Evolutionary conservation across 2,113 vertebrate species (phyloP).

Genomic region (Carettochelys insculpta): DNA sequence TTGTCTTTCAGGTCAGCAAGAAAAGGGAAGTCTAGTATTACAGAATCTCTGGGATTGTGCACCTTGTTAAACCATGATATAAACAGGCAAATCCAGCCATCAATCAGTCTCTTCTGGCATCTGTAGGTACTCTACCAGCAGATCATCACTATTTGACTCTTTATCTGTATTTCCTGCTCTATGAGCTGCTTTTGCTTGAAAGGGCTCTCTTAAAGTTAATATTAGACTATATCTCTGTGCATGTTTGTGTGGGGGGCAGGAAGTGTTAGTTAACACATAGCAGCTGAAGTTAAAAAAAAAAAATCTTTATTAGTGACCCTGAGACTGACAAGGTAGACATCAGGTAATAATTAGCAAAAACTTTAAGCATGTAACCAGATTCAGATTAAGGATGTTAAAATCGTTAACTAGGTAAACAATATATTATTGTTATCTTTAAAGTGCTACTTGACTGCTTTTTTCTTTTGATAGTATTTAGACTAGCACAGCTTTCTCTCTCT

Average conservation of each 20-base stretch:
- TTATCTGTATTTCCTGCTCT: background rate
- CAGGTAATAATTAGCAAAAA: background rate
- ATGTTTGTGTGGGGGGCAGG: background rate
- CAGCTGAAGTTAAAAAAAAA: background rate
- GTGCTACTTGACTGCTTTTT: too few species aligned
- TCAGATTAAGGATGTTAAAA: background rate
- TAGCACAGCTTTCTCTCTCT: too few species aligned
- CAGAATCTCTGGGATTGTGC: too few species aligned
- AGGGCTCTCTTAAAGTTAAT: background rate
- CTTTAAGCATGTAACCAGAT: background rate
- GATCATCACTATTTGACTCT: background rate
- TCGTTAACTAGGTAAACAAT: too few species aligned
- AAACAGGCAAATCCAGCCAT: too few species aligned
- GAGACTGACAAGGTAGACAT: background rate
- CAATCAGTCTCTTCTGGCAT: too few species aligned
- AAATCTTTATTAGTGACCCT: background rate
- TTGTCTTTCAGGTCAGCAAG: too few species aligned
- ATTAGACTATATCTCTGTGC: background rate
- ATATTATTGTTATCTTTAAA: too few species aligned
- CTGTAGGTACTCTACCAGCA: too few species aligned
- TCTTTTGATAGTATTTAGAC: too few species aligned
- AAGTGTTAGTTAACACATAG: background rate
- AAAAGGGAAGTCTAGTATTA: too few species aligned
- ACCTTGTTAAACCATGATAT: too few species aligned
- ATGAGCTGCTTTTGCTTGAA: background rate